Evolutionary conservation across 2,888 invertebrate species (phyloP).

Genomic region (Coleophora deauratella): DNA sequence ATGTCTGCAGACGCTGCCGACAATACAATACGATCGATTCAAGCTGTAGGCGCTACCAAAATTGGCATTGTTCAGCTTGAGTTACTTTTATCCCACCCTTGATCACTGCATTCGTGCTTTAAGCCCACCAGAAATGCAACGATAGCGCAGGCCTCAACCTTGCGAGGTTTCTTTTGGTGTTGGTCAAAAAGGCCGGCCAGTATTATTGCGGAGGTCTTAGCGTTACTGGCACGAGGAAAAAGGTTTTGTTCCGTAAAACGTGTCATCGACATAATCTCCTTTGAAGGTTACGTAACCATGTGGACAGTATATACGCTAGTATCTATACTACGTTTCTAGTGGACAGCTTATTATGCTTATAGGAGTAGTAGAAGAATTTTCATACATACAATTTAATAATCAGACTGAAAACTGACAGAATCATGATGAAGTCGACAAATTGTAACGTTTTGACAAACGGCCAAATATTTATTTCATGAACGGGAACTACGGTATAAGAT

Average conservation of each 20-base stretch:
- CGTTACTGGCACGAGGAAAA: conserved; percentile 25
- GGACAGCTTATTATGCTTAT: conserved; percentile 3
- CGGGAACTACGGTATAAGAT: too few relatives aligned
- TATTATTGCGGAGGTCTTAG: conserved; percentile 23
- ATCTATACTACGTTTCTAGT: too few relatives aligned
- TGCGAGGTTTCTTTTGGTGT: not conserved
- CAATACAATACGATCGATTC: conserved; percentile 48
- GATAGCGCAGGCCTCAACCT: not conserved
- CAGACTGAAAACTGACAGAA: too few relatives aligned
- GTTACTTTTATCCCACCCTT: conserved; percentile 26
- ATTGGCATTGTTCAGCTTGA: conserved; percentile 38
- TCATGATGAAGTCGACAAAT: too few relatives aligned
- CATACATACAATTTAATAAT: too few relatives aligned
- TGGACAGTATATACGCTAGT: conserved; percentile 15
- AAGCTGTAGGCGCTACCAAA: conserved; percentile 49
- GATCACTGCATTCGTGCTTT: conserved; percentile 8
- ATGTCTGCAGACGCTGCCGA: conserved; percentile 27
- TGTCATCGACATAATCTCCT: conserved; percentile 8
- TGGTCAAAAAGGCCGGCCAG: not conserved
- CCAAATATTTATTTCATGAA: too few relatives aligned
- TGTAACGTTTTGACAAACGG: too few relatives aligned
- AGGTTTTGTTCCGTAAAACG: conserved; percentile 17
- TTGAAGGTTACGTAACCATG: conserved; percentile 28
- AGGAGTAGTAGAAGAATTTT: conserved; percentile 14
- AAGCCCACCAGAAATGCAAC: conserved; percentile 10